Conservation (phyloP, 2,797 vertebrate genomes). For the Gymnothorax reevesii region DNA sequence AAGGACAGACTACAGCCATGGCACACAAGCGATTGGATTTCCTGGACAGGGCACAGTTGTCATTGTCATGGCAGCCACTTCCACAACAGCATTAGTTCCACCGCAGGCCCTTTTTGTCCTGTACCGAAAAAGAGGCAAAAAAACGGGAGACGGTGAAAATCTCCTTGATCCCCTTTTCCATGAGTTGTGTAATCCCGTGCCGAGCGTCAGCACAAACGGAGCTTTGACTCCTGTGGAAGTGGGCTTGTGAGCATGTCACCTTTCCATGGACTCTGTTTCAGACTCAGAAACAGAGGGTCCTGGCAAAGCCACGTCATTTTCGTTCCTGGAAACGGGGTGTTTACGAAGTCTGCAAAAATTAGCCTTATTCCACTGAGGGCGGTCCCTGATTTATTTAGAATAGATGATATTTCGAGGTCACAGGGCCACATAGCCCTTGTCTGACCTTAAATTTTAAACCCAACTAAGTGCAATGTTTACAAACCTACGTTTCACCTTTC, state of each 20-base stretch:
- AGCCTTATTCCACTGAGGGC: neutral
- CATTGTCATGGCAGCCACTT: slow-evolving; percentile 61
- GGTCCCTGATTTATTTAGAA: neutral
- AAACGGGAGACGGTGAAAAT: slow-evolving; percentile 70
- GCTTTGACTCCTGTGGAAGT: slow-evolving; percentile 53
- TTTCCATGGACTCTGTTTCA: slow-evolving; percentile 16
- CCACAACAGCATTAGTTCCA: slow-evolving; percentile 60
- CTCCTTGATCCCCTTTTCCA: slow-evolving; percentile 75
- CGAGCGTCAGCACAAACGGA: slow-evolving; percentile 72
- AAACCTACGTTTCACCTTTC: neutral
- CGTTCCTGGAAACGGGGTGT: neutral
- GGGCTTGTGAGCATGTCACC: slow-evolving; percentile 8
- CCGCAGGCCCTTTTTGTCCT: slow-evolving; percentile 65
- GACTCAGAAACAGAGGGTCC: neutral
- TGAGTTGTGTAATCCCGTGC: slow-evolving; percentile 68
- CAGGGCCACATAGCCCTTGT: neutral
- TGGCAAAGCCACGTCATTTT: neutral
- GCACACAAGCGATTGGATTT: slow-evolving; percentile 55
- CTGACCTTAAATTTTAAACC: neutral
- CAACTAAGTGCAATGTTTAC: neutral
- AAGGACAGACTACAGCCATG: neutral
- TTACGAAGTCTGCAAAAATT: neutral
- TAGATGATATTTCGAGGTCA: neutral
- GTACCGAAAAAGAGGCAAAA: slow-evolving; percentile 62
- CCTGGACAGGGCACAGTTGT: slow-evolving; percentile 55